Base-by-base conservation (phyloP, 2,888 invertebrate species). In the Cerastoderma edule region DNA sequence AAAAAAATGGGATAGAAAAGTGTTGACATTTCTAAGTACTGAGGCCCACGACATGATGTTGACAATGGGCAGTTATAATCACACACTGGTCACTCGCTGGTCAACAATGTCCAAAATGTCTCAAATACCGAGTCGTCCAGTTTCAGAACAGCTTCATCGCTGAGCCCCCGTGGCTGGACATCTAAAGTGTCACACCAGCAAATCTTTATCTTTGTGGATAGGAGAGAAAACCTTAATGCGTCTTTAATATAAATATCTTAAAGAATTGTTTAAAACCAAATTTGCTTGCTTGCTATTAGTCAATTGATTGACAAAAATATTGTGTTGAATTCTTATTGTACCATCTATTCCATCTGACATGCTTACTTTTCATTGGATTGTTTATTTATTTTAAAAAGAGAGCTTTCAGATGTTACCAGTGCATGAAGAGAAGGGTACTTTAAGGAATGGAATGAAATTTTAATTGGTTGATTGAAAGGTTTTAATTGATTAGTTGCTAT, bases 1-100 rank as follows among this genome's bases (percentile, higher is more conserved):
- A n/a, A n/a, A n/a, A n/a, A n/a, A n/a, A n/a, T n/a, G n/a, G n/a
- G n/a, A n/a, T n/a, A 60, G 39, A 60, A 35, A 60, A 60, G 60
- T 60, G 60, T 60, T 60, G 60, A 60, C 60, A 60, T 60, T 60
- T 60, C 39, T 60, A 60, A 60, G 60, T 60, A 44, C 22, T 60
- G 60, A 60, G 39, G 60, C 10, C n/a, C 35, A n/a, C 39, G 60
- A 24, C 60, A 60, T 35, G 60, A 60, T 24, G 60, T 60, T 22
- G 27, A 60, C 60, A 60, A 60, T 60, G 27, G 60, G 27, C 39
- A 24, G 35, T n/a, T 50, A 33, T 39, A 33, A 27, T 60, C 60
- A 39, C 22, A 22, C 39, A 13, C 39, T 60, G 60, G 60, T 60
- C 60, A 60, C 39, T 60, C 60, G 39, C 39, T 60, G 60, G 60